Base-by-base conservation (phyloP, 2,888 invertebrate species). In the Dryococelus australis region DNA sequence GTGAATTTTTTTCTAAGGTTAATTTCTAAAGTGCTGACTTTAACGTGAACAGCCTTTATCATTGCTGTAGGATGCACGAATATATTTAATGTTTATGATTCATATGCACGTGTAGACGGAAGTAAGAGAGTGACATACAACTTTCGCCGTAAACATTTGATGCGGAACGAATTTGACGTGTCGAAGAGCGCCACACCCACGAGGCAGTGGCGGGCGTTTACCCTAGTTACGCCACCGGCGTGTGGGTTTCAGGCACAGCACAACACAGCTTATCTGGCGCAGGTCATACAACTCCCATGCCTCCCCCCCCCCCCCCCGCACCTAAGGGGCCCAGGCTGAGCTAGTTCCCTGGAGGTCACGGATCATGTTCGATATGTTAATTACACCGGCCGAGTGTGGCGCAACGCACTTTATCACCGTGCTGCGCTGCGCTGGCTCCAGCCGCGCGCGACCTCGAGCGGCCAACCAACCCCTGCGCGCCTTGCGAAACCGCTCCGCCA, bases 291-390 rank as follows among this genome's bases (percentile, higher is more conserved):
- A 65, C 65, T 65, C 65, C 47, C n/a, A n/a, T 47, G 47, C 65
- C 65, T 3, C 24, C 10, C n/a, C 65, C 8, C 65, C n/a, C 65
- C 1, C 65, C 24, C 65, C 65, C 65, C 65, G 20, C n/a, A 1
- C 24, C n/a, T n/a, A n/a, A n/a, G n/a, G n/a, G n/a, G n/a, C n/a
- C n/a, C n/a, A n/a, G 65, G 20, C 65, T 65, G 65, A 65, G 65
- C 65, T 65, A 65, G 65, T 65, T 65, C 65, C 65, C 20, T n/a
- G n/a, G 65, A 65, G 65, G 65, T 65, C 65, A 65, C 65, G 65
- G 65, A 65, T 65, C 65, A 65, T 65, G 65, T 65, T 65, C 65
- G 65, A 65, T 65, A 65, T 65, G 65, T 65, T 65, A 65, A 65
- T 65, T 65, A 65, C 65, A 65, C 65, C 65, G 20, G 13, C 10